These are phyloP conservation scores for Leucopsar rothschildi DNA, from an alignment of 2,113 vertebrate genomes.

Conservation along the genomic window DNA sequence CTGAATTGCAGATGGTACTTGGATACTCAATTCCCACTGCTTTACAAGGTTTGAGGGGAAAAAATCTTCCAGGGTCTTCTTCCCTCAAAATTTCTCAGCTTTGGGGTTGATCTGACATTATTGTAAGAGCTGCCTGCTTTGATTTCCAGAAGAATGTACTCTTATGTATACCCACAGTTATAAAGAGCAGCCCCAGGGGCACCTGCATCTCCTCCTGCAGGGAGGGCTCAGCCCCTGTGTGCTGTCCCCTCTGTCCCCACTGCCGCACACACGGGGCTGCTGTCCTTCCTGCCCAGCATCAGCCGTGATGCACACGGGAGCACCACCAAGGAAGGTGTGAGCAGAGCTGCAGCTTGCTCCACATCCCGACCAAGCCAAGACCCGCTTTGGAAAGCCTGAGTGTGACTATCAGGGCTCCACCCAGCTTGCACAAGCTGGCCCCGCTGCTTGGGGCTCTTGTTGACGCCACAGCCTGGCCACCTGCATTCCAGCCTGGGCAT, in stretches of 20 bases:
- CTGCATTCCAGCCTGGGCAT: background rate
- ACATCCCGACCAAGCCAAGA: background rate
- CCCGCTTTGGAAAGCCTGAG: background rate
- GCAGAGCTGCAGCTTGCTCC: background rate
- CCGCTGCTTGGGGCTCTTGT: fast-evolving
- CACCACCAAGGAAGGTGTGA: background rate
- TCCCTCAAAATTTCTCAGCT: background rate
- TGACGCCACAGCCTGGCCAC: background rate
- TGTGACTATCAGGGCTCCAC: background rate
- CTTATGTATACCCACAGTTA: background rate
- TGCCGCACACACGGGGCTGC: background rate
- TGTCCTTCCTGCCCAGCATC: fast-evolving
- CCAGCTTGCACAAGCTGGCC: background rate
- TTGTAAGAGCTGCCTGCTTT: background rate
- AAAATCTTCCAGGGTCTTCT: background rate
- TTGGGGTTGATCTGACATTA: background rate
- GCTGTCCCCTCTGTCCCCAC: background rate
- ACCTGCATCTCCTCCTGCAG: background rate
- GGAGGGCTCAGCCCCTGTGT: background rate
- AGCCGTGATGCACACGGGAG: background rate
- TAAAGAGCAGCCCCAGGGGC: background rate
- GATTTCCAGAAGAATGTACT: background rate
- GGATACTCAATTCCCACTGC: background rate
- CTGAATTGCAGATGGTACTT: background rate
- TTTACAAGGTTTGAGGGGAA: background rate